phyloP scores from a whole-genome alignment of 1,140 invertebrate species.

The Latrodectus geometricus region DNA sequence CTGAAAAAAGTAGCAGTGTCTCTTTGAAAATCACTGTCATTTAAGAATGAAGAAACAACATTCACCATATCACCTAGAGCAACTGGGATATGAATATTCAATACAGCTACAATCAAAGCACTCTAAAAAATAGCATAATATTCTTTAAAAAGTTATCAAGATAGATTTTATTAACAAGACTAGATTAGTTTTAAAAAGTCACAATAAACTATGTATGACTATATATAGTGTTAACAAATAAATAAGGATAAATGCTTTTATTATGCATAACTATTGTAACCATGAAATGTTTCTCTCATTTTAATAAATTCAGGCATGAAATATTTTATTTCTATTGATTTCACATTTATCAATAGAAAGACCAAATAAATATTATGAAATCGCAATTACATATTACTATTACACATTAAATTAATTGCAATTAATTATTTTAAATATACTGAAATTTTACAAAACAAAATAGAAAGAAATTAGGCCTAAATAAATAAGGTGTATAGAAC shows the following conservation, averaged over 20 bases:
- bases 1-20: slow-evolving; percentile 71
- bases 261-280: too few relatives aligned
- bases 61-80: slow-evolving; percentile 83
- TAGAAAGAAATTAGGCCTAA: slow-evolving; percentile 74
- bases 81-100: slow-evolving; percentile 86
- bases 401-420: too few relatives aligned
- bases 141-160: slow-evolving; percentile 15
- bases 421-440: too few relatives aligned
- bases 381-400: too few relatives aligned
- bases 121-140: slow-evolving; percentile 73
- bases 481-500: slow-evolving; percentile 64
- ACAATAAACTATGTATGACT: not conserved
- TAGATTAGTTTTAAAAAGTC: not conserved
- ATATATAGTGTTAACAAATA: slow-evolving; percentile 71
- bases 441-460: too few relatives aligned
- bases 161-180: slow-evolving; percentile 71
- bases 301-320: too few relatives aligned
- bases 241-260: too few relatives aligned
- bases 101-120: slow-evolving; percentile 80
- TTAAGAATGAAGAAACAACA: slow-evolving; percentile 73
- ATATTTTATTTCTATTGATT: too few relatives aligned
- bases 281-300: too few relatives aligned
- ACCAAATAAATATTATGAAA: too few relatives aligned
- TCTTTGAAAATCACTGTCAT: slow-evolving; percentile 59
- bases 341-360: too few relatives aligned